phyloP scores from a whole-genome alignment of 2,797 vertebrate species.

The Schizopygopsis malacanthus region DNA sequence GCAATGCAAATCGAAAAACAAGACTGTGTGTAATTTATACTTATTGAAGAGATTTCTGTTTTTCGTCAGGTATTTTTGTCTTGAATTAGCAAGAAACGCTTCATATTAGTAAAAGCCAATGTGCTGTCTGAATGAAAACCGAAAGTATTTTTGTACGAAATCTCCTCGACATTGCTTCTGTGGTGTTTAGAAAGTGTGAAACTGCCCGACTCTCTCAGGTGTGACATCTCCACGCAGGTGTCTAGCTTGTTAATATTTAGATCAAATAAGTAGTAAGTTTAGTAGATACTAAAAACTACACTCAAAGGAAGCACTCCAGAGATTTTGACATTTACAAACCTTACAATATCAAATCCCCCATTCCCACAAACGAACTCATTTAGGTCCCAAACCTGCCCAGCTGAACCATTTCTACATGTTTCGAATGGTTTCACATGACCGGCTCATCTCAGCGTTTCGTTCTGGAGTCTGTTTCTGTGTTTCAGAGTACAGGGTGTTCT shows the following conservation, averaged over 20 bases:
- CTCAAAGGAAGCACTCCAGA: constrained; percentile 21
- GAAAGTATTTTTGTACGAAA: constrained; percentile 76
- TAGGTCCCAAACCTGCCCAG: neutral
- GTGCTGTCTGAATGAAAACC: constrained; percentile 74
- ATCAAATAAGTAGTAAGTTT: neutral
- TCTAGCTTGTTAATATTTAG: constrained; percentile 15
- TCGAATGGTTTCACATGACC: neutral
- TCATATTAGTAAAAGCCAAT: constrained; percentile 70
- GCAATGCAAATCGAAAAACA: constrained; percentile 73
- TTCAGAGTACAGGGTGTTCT: neutral
- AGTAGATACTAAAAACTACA: neutral
- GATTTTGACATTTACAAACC: neutral
- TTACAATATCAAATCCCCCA: constrained; percentile 1
- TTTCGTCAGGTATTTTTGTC: constrained; percentile 65
- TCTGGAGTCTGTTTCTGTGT: neutral
- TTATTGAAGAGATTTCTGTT: constrained; percentile 66
- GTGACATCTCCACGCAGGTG: constrained; percentile 1
- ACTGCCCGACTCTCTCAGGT: constrained; percentile 22
- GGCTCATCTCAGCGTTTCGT: neutral
- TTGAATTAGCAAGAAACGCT: constrained; percentile 52
- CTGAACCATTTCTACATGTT: neutral
- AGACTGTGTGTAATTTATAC: constrained; percentile 81
- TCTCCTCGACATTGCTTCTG: constrained; percentile 75
- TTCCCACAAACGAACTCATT: neutral
- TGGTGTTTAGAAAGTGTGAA: constrained; percentile 55